phyloP scores from a whole-genome alignment of 2,888 invertebrate species.

The Latrodectus hesperus region DNA sequence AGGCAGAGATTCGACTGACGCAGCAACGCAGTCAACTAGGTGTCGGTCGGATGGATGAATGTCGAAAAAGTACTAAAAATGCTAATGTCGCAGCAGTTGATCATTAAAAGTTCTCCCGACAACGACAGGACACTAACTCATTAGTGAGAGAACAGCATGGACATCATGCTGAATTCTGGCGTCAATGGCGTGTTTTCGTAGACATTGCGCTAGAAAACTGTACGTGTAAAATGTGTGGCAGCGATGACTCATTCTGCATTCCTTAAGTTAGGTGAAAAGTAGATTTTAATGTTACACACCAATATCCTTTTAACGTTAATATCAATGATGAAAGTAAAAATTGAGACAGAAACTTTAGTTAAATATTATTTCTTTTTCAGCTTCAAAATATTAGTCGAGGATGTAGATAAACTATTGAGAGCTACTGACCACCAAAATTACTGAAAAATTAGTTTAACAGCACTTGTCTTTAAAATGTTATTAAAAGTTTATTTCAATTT shows the following conservation, averaged over 20 bases:
- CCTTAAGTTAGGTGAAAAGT: no score
- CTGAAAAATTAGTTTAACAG: no score
- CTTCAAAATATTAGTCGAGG: no score
- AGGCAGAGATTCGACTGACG: conserved; percentile 13
- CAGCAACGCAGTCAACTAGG: conserved; percentile 12
- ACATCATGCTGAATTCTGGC: conserved; percentile 42
- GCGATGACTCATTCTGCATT: background rate
- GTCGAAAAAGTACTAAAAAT: conserved; percentile 15
- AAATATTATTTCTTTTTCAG: no score
- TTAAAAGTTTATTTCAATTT: no score
- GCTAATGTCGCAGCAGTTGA: conserved; percentile 51
- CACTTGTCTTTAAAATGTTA: no score
- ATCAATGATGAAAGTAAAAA: no score
- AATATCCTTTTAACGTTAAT: no score
- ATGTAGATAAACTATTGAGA: no score
- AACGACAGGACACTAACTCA: conserved; percentile 47
- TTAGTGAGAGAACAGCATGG: conserved; percentile 24
- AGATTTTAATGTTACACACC: no score
- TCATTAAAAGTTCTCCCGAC: conserved; percentile 50
- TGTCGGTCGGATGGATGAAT: background rate
- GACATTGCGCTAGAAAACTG: conserved; percentile 35
- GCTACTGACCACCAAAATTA: no score
- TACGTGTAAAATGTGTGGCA: background rate
- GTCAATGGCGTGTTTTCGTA: conserved; percentile 24
- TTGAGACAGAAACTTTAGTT: no score